Conservation (phyloP, 2,888 invertebrate species). For the Cryptocephalus moraei region DNA sequence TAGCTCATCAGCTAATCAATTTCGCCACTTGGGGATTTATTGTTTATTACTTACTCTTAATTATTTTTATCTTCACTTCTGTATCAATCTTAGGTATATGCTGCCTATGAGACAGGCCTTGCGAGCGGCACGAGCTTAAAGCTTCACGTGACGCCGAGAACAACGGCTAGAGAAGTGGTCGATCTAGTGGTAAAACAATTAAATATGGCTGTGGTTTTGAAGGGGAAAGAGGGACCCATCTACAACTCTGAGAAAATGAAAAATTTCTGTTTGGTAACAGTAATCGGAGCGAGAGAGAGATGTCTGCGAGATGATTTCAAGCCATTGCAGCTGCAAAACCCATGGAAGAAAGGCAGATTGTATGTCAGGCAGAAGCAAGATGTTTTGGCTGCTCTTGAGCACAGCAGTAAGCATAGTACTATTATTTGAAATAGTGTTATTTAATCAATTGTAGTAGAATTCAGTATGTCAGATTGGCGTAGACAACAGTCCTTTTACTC, state of each 20-base stretch:
- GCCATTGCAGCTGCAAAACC: constrained; percentile 86
- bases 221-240: constrained; percentile 77
- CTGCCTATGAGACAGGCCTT: constrained; percentile 92
- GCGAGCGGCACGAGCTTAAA: constrained; percentile 89
- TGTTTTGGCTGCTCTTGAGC: constrained; percentile 76
- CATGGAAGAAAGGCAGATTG: constrained; percentile 89
- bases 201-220: constrained; percentile 80
- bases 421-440: constrained; percentile 39
- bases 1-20: too few relatives aligned
- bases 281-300: constrained; percentile 89
- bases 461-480: too few relatives aligned
- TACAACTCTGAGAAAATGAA: constrained; percentile 73
- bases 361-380: constrained; percentile 89
- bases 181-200: constrained; percentile 92
- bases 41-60: too few relatives aligned
- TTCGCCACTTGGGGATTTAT: too few relatives aligned
- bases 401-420: constrained; percentile 73
- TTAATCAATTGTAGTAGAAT: too few relatives aligned
- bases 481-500: too few relatives aligned
- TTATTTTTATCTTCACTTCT: too few relatives aligned
- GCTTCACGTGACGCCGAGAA: constrained; percentile 84
- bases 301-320: constrained; percentile 91
- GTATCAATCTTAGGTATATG: constrained; percentile 48
- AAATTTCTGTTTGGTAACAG: constrained; percentile 90
- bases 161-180: constrained; percentile 90